Base-by-base conservation (phyloP, 2,888 invertebrate species). In the Oxyteleia sp. region DNA sequence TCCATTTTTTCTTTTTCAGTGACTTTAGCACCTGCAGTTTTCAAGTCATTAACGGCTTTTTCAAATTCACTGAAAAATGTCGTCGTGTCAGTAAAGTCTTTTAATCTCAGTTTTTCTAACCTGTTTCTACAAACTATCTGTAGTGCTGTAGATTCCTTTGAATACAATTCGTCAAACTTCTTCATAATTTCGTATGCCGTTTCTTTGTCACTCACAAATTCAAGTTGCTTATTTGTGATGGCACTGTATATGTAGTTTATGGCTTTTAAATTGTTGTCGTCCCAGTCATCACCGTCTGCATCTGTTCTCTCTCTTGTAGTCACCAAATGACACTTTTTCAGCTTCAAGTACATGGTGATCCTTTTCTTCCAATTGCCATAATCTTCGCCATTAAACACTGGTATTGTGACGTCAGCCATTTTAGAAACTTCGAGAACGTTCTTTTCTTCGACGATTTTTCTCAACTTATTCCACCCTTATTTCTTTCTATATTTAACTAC, bases 1-100 rank as follows among this genome's bases (percentile, higher is more conserved):
- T 82, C 86, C 38, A 88, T 49, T 78, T 88, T 88, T 61, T 89
- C 86, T 51, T 86, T 66, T 51, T 88, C 85, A 7, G 49, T 76
- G 8, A 88, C 75, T 35, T 18, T 83, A 8, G 86, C 88, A 26
- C 38, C 88, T 86, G 4, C 87, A 86, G 43, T 15, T 53, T 55
- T 89, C 20, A 88, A 74, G 8, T 86, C 85, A 66, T 87, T 88
- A 2, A 84, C 59, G 57, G 68, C 49, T 11, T 55, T 55, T n/a
- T 55, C 55, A 18, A 55, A 55, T 35, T 55, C 55, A 16, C 32
- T 71, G 35, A 84, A 87, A 74, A 88, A 88, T 64, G 29, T 38
- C 15, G 35, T 29, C 18, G 61, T 11, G 29, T 87, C 86, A 13
- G 45, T 8, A 45, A 71, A 86, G 20, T 88, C 76, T 47, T 86